Evolutionary conservation across 2,888 invertebrate genomes (phyloP), one percentile per base, ranked within the genome.

Genomic region (Clusia tigrina): DNA sequence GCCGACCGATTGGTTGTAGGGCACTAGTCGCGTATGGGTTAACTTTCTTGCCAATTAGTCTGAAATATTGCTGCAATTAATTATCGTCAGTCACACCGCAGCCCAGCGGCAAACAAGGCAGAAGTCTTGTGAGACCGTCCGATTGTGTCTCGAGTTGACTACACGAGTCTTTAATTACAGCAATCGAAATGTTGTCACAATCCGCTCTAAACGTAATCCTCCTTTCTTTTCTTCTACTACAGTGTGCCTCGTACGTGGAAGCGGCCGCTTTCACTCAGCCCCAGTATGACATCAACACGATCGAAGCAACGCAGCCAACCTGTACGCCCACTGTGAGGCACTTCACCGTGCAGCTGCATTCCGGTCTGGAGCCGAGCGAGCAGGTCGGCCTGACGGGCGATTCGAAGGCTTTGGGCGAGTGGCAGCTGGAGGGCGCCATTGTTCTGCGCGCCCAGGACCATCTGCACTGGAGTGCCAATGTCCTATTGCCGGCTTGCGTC

Each of bases 341-440:
- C 42, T 81, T 81, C 58, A 74, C 71, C 24, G 76, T 81, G 56
- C 73, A 86, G 72, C 82, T 84, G 76, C 79, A 86, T 46, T 56
- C 69, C 10, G 81, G 87, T 62, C 77, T 91, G 32, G 83, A 81
- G 51, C 81, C 86, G 1, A 88, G 87, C 58, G 92, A 93, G 83
- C 85, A 84, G 58, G 87, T 93, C 12, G 92, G 89, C 68, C 85
- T 94, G 48, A 88, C 89, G 2, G 94, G 94, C 32, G 89, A 88
- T 78, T 87, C 87, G 61, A 80, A 84, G 23, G 87, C 89, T 67
- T 84, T 94, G 56, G 94, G 94, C 12, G 86, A 87, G 73, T 94
- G 93, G 93, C 86, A 88, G 67, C 86, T 88, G 52, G 86, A 86
- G 42, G 86, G 86, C 71, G 86, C 88, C 66, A 81, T 90, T 17